Evolutionary conservation across 2,797 vertebrate species (phyloP), one percentile per base, ranked within the genome.

Genomic region (Danionella dracula): DNA sequence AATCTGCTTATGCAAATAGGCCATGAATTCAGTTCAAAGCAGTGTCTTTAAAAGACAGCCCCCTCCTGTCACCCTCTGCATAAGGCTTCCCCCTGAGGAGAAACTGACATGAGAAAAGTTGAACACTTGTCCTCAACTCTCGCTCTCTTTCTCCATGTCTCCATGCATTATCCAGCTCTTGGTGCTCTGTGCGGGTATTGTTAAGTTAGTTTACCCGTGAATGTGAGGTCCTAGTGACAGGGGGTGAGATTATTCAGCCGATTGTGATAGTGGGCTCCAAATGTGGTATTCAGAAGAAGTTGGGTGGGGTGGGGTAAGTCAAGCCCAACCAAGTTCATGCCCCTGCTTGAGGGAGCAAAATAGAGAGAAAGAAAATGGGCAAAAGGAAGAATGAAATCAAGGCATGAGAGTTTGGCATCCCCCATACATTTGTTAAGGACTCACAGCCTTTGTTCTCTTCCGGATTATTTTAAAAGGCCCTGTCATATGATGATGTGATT

Each of bases 1-100:
- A 96, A 98, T 97, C 96, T 98, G 92, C 94, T 99, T 99, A 98
- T 98, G 96, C 94, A 98, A 98, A 99, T 97, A 92, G 87, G 76
- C 92, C 92, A 95, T 96, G 95, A 97, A 97, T 97, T 90, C 91
- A 92, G 93, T 96, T 97, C 94, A 99, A 99, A 98, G 93, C 85
- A 78, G 88, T 85, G 83, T 85, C 89, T 94, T 94, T 92, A 91
- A 92, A 96, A 92, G 93, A 89, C 93, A 90, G 78, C 77, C 72
- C 65, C 57, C 79, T 79, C 76, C 78, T n/a, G n/a, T n/a, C n/a
- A n/a, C n/a, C n/a, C n/a, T n/a, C 79, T 82, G 82, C 85, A 27
- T 87, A 81, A 61, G 72, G 29, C 19, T 64, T 68, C 44, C 62
- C 70, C 79, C 71, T 64, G 83, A 86, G 90, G 90, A 85, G 91